phyloP scores from a whole-genome alignment of 2,113 vertebrate genomes.

The Gambusia affinis region DNA sequence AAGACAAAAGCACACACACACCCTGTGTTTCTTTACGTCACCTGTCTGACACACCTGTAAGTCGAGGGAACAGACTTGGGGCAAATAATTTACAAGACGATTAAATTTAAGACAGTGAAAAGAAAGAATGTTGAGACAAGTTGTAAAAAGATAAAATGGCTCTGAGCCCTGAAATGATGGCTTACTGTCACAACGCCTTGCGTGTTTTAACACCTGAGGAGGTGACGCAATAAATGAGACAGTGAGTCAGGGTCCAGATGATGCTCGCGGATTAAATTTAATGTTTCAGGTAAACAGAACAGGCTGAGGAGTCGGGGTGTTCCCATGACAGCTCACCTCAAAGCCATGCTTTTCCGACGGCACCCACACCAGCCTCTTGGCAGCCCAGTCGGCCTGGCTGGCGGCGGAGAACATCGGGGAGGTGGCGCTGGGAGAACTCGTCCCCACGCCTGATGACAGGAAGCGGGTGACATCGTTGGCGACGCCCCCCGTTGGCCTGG shows the following conservation, averaged over 20 bases:
- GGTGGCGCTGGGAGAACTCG: conserved; percentile 68
- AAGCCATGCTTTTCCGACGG: conserved; percentile 85
- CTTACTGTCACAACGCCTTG: neutral
- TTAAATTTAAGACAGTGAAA: conserved; percentile 21
- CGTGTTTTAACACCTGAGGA: neutral
- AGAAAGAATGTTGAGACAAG: conserved; percentile 18
- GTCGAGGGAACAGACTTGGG: conserved; percentile 26
- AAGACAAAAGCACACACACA: conserved; percentile 15
- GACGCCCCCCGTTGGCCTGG: conserved; percentile 72
- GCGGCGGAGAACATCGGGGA: conserved; percentile 70
- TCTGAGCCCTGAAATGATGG: neutral
- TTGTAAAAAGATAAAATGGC: neutral
- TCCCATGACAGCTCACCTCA: conserved; percentile 70
- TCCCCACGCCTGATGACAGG: conserved; percentile 70
- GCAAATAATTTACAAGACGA: conserved; percentile 50
- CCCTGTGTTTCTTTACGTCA: conserved; percentile 32
- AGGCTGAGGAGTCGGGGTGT: neutral
- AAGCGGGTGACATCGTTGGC: conserved; percentile 81
- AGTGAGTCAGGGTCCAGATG: neutral
- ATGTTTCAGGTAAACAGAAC: neutral
- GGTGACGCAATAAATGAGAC: neutral
- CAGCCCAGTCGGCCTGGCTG: conserved; percentile 85
- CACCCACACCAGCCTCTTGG: conserved; percentile 84
- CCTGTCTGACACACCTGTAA: conserved; percentile 57
- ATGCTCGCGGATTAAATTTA: neutral